Conservation (phyloP, 2,888 invertebrate genomes). For the Cyrtodaria siliqua region DNA sequence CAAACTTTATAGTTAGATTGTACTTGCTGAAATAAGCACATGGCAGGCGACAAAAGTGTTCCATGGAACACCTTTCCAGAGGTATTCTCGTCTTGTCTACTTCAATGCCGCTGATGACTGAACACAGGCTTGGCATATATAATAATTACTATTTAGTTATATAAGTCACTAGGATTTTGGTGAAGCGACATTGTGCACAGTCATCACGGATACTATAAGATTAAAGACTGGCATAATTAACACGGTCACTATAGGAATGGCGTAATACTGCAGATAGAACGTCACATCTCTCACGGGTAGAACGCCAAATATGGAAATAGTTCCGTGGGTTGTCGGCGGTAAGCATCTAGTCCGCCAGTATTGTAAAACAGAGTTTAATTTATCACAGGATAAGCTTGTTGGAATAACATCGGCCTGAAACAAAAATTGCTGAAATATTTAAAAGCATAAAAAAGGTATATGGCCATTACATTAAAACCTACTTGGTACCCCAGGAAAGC, state of each 20-base stretch:
- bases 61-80: no score
- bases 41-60: no score
- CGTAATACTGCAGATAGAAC: slow-evolving; percentile 83
- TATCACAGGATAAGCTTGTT: slow-evolving; percentile 67
- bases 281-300: slow-evolving; percentile 79
- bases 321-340: slow-evolving; percentile 76
- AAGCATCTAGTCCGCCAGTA: slow-evolving; percentile 82
- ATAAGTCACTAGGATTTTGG: background rate
- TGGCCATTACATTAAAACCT: no score
- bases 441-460: background rate
- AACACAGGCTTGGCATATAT: no score
- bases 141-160: no score
- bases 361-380: slow-evolving; percentile 68
- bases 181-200: slow-evolving; percentile 65
- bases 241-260: slow-evolving; percentile 80
- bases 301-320: slow-evolving; percentile 77
- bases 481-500: no score
- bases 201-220: slow-evolving; percentile 75
- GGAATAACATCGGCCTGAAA: slow-evolving; percentile 78
- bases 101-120: no score
- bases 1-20: no score
- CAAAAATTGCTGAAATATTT: background rate
- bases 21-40: no score
- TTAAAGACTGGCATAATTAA: slow-evolving; percentile 80
- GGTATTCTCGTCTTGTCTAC: no score